Percentiles rank a stretch among this genome's conserved stretches.
phyloP scores from a whole-genome alignment of 2,888 invertebrate species.

The Temnothorax unifasciatus region DNA sequence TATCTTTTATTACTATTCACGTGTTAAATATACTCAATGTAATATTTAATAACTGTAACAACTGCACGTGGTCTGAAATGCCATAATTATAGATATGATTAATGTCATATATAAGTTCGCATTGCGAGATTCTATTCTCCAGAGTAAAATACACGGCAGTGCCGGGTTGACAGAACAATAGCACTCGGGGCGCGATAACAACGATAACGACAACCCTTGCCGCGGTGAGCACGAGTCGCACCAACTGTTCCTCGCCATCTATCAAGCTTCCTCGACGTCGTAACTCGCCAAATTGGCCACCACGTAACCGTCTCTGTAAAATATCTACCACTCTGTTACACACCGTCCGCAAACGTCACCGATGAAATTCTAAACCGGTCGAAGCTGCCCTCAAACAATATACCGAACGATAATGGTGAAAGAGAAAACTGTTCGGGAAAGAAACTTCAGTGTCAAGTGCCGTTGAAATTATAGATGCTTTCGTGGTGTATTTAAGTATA shows the following conservation, averaged over 20 bases:
- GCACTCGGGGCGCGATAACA: constrained; percentile 58
- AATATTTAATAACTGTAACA: constrained; percentile 1
- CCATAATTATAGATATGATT: constrained; percentile 37
- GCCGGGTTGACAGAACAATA: constrained; percentile 48
- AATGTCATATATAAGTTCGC: constrained; percentile 22
- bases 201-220: constrained; percentile 64
- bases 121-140: constrained; percentile 38
- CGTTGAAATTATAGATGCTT: constrained; percentile 6
- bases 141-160: constrained; percentile 35
- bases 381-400: constrained; percentile 51
- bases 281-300: constrained; percentile 62
- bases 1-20: not conserved
- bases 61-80: not conserved
- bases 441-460: not conserved
- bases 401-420: constrained; percentile 30
- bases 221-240: constrained; percentile 56
- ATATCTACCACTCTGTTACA: constrained; percentile 40
- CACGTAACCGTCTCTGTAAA: constrained; percentile 37
- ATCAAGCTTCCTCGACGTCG: constrained; percentile 61
- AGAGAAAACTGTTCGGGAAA: constrained; percentile 17
- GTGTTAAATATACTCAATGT: not conserved
- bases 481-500: not conserved
- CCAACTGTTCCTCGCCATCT: constrained; percentile 62
- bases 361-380: constrained; percentile 49
- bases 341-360: constrained; percentile 39